Conservation (phyloP, 2,113 vertebrate species). For the Phrynocephalus versicolor region DNA sequence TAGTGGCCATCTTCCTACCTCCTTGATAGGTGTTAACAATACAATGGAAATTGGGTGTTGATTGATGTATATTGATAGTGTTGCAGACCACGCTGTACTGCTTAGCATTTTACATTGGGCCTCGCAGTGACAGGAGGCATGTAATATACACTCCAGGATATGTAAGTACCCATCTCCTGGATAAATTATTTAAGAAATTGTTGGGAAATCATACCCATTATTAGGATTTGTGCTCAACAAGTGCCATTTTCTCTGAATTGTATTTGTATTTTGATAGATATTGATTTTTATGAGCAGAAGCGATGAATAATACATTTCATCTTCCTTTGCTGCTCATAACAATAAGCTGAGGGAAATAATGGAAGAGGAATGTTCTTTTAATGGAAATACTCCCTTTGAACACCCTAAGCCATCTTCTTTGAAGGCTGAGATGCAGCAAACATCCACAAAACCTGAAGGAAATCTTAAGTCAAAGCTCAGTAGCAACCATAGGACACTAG, state of each 20-base stretch:
- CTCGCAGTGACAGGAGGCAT: slow-evolving; percentile 54
- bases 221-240: slow-evolving; percentile 62
- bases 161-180: slow-evolving; percentile 57
- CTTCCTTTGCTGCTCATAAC: slow-evolving; percentile 44
- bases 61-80: slow-evolving; percentile 68
- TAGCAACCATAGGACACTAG: background rate
- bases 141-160: slow-evolving; percentile 59
- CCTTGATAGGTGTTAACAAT: slow-evolving; percentile 47
- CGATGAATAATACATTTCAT: slow-evolving; percentile 67
- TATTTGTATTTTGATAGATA: slow-evolving; percentile 65
- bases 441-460: slow-evolving; percentile 33
- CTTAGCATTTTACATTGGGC: slow-evolving; percentile 58
- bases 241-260: slow-evolving; percentile 67
- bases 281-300: slow-evolving; percentile 63
- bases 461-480: slow-evolving; percentile 7
- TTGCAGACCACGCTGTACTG: slow-evolving; percentile 53
- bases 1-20: slow-evolving; percentile 57
- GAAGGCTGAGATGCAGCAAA: slow-evolving; percentile 25
- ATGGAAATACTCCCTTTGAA: slow-evolving; percentile 32
- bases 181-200: slow-evolving; percentile 73
- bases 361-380: background rate
- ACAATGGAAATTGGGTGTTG: slow-evolving; percentile 50
- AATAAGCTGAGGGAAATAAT: slow-evolving; percentile 53
- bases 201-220: slow-evolving; percentile 67
- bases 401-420: slow-evolving; percentile 21